Base-by-base conservation (phyloP, 2,797 vertebrate genomes). In the Anas acuta region DNA sequence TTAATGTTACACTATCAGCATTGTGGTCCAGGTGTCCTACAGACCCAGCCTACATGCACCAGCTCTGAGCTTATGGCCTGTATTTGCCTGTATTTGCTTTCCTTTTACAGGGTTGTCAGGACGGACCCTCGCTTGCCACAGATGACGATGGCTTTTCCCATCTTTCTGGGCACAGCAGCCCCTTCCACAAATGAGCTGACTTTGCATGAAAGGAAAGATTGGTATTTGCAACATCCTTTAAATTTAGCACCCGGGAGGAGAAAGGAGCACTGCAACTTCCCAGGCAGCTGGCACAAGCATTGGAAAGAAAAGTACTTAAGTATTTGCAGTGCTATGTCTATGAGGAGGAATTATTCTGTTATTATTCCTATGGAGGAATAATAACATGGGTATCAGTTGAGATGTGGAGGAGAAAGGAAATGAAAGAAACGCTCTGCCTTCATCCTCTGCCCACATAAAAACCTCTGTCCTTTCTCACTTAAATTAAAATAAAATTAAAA, bases 381-480 rank as follows among this genome's bases (percentile, higher is more conserved):
- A 56, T 9, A 69, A n/a, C 0, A 3, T 32, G 70, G 65, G 43
- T 58, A 83, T 16, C 26, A 58, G 80, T 13, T 85, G 72, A 90
- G 49, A 61, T 83, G 92, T 28, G 79, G 90, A 92, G 94, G 90
- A 92, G 88, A 85, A 7, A 84, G 12, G 0, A 0, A 4, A 83
- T 93, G 94, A 95, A 95, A 88, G 83, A 75, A 61, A 47, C 22
- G 62, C 66, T 28, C 64, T 23, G 11, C 76, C 65, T 86, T 72
- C 79, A 71, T 84, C 53, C 71, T 86, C 89, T 79, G 73, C 91
- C 92, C 74, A 92, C 89, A 9, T 30, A 53, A 53, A 89, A 89
- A 33, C 30, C 62, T 49, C 66, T 49, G 43, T 70, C 80, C 83
- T 73, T 74, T 70, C 82, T 56, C 66, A 23, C 30, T 86, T 61